Conservation (phyloP, 2,888 invertebrate species). For the Metalampra italica region DNA sequence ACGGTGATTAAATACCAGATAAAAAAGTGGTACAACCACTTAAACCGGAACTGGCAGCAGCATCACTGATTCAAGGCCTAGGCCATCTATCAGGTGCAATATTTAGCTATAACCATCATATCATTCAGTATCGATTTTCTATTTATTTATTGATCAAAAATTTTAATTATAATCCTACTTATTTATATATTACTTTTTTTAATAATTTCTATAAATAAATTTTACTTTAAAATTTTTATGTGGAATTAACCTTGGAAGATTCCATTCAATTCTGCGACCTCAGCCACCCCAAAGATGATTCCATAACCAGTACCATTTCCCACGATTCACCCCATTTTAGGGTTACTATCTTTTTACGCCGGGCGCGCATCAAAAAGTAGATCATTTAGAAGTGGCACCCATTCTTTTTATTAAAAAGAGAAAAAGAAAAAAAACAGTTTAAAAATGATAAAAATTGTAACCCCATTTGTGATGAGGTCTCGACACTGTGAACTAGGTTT, state of each 20-base stretch:
- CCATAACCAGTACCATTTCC: slow-evolving; percentile 32
- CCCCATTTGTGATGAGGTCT: slow-evolving; percentile 72
- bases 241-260: slow-evolving; percentile 50
- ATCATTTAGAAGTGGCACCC: slow-evolving; percentile 67
- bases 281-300: slow-evolving; percentile 32
- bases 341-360: slow-evolving; percentile 59
- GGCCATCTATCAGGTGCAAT: no score
- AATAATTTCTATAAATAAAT: slow-evolving; percentile 13
- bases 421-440: slow-evolving; percentile 8
- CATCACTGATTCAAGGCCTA: no score
- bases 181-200: no score
- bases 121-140: no score
- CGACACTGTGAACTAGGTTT: slow-evolving; percentile 65
- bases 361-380: slow-evolving; percentile 51
- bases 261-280: slow-evolving; percentile 43
- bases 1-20: no score
- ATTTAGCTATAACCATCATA: no score
- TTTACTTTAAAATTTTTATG: slow-evolving; percentile 38
- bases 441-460: slow-evolving; percentile 53
- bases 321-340: slow-evolving; percentile 53
- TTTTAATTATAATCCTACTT: no score
- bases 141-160: no score
- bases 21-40: no score
- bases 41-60: no score
- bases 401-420: slow-evolving; percentile 23